phyloP scores from a whole-genome alignment of 2,888 invertebrate genomes.

The Sinhomidia bicolor region DNA sequence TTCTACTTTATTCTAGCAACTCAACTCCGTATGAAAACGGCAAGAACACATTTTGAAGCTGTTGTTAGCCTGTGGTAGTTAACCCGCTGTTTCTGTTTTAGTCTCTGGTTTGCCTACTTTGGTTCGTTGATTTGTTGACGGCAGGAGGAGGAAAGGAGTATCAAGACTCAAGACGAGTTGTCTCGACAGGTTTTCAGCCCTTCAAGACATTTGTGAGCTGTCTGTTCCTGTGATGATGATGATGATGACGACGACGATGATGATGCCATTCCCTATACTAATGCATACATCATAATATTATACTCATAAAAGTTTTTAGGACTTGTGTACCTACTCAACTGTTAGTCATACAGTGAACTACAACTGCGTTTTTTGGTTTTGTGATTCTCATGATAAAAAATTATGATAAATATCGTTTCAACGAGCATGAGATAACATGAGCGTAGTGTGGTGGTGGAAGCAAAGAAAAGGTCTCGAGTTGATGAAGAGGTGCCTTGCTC shows the following conservation, averaged over 20 bases:
- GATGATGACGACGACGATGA: too few species aligned
- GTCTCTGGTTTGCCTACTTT: constrained; percentile 38
- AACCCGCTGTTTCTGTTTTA: constrained; percentile 52
- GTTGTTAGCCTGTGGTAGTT: not conserved
- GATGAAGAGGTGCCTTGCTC: constrained; percentile 49
- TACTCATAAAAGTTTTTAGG: too few species aligned
- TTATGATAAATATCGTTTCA: constrained; percentile 48
- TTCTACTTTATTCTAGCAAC: too few species aligned
- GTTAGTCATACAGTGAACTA: not conserved
- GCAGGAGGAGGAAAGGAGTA: constrained; percentile 49
- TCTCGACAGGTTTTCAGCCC: constrained; percentile 56
- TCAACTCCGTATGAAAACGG: too few species aligned
- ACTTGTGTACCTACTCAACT: too few species aligned
- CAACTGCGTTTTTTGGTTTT: not conserved
- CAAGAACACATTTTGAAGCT: too few species aligned
- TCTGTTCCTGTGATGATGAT: constrained; percentile 19
- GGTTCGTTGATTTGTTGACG: constrained; percentile 48
- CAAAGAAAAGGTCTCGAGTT: constrained; percentile 39
- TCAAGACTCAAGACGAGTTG: constrained; percentile 51
- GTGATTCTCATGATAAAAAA: constrained; percentile 4
- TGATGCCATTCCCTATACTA: constrained; percentile 13
- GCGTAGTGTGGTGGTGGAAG: constrained; percentile 14
- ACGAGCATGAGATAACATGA: constrained; percentile 40
- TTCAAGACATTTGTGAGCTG: constrained; percentile 34
- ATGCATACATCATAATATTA: not conserved